phyloP scores from a whole-genome alignment of 2,113 vertebrate genomes.

The Rhipidura dahli region DNA sequence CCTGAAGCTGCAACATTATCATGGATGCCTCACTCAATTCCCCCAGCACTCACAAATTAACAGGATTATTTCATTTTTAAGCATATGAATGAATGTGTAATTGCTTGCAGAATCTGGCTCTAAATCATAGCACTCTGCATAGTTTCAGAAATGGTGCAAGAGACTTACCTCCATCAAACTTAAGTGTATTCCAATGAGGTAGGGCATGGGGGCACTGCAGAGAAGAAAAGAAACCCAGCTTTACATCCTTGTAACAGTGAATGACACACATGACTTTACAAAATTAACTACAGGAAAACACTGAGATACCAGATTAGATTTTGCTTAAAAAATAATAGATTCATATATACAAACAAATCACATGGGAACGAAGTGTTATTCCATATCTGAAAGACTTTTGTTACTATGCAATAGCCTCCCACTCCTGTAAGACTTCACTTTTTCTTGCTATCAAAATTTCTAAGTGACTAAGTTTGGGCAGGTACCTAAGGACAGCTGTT shows the following conservation, averaged over 20 bases:
- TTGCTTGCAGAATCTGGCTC: not conserved
- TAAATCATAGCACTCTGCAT: not conserved
- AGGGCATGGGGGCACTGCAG: conserved; percentile 86
- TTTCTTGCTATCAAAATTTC: not conserved
- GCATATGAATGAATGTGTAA: conserved; percentile 5
- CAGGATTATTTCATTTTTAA: not conserved
- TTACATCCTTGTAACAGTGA: conserved; percentile 51
- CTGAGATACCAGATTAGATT: conserved; percentile 24
- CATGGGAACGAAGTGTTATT: not conserved
- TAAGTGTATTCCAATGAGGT: conserved; percentile 88
- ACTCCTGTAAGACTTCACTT: not conserved
- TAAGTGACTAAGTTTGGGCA: not conserved
- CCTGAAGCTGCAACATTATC: not conserved
- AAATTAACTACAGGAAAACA: not conserved
- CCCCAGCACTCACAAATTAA: not conserved
- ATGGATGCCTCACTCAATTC: not conserved
- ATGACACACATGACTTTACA: not conserved
- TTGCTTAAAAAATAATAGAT: conserved; percentile 28
- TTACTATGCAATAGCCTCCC: not conserved
- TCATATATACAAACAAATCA: not conserved
- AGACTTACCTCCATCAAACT: conserved; percentile 86
- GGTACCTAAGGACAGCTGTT: not conserved
- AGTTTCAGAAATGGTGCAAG: not conserved
- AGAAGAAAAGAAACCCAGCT: conserved; percentile 62
- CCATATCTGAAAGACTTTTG: not conserved